Percentiles rank a stretch among this genome's conserved stretches.
These are phyloP conservation scores for Sarcophaga carnaria DNA, from an alignment of 2,888 invertebrate genomes.

Conservation along the genomic window DNA sequence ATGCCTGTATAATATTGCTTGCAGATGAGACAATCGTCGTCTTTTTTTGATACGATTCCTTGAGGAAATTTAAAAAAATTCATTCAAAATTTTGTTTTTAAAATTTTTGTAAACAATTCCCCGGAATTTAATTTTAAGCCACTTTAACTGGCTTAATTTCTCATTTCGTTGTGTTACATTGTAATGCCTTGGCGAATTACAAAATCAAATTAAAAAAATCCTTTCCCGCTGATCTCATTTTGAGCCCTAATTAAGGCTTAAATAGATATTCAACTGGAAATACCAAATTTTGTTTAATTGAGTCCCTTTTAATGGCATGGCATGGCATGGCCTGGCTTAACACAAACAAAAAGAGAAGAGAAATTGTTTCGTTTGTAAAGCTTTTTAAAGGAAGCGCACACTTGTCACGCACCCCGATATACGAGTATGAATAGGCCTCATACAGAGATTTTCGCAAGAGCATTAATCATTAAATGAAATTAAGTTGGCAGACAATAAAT, in stretches of 20 bases:
- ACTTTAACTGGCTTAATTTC: no score
- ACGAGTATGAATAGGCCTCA: background rate
- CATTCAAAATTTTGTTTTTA: no score
- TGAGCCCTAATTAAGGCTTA: conserved; percentile 20
- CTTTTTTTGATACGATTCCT: no score
- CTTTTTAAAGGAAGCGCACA: background rate
- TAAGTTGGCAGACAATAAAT: conserved; percentile 14
- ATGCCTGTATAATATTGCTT: no score
- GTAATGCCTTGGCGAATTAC: no score
- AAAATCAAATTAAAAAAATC: background rate
- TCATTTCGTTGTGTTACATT: no score
- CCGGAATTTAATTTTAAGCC: no score
- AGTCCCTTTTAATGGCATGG: background rate
- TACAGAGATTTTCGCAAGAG: conserved; percentile 22
- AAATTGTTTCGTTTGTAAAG: no score
- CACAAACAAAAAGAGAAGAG: background rate
- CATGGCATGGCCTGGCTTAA: background rate
- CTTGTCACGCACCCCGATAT: background rate
- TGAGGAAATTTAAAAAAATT: no score
- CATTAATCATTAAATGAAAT: conserved; percentile 46
- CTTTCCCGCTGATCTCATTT: background rate
- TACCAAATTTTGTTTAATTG: background rate
- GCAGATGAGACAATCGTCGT: no score
- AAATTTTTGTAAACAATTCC: no score
- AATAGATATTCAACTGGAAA: conserved; percentile 1